Evolutionary conservation across 1,140 invertebrate genomes (phyloP), one percentile per base, ranked within the genome.

Genomic region (Caerostris darwini): DNA sequence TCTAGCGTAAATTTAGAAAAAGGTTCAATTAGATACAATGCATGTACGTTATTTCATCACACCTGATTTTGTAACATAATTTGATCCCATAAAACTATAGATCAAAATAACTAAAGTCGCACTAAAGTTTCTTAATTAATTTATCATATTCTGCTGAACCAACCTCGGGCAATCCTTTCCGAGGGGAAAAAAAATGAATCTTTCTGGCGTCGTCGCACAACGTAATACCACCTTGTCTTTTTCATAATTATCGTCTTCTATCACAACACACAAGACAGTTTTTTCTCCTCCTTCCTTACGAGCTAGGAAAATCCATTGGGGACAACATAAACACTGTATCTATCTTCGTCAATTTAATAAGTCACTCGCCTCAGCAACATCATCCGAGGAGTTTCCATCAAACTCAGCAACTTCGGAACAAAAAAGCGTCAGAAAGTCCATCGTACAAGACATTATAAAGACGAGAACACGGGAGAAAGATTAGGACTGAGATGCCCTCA

Each of bases 291-390:
- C 56, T 12, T 85, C 61, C 61, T 5, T 10, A 34, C 7, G 34
- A 34, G 71, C 10, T n/a, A 53, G 14, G 53, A 77, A 77, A 77
- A 77, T 53, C 50, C 19, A 34, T 8, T 3, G 7, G 6, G n/a
- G 59, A 3, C 59, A 50, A 64, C 58, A 8, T 61, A 50, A 87
- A 87, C 64, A 19, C 57, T 10, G 53, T 64, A 19, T 57, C 58
- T 64, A 87, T 87, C 58, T 87, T 57, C 59, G 57, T 64, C 85
- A 87, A 87, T 87, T 87, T 61, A 87, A 64, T 64, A 87, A 87
- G 85, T 61, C 85, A 50, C 14, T 50, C 85, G 19, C 85, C n/a
- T 14, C 19, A 61, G 58, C n/a, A 19, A 50, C 8, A 50, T 87
- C 85, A 61, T 34, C 85, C n/a, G n/a, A 2, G 19, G 85, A 61